Percentiles rank a stretch among this genome's conserved stretches.
Evolutionary conservation across 2,113 vertebrate genomes (phyloP).

Genomic region (Ahaetulla prasina): DNA sequence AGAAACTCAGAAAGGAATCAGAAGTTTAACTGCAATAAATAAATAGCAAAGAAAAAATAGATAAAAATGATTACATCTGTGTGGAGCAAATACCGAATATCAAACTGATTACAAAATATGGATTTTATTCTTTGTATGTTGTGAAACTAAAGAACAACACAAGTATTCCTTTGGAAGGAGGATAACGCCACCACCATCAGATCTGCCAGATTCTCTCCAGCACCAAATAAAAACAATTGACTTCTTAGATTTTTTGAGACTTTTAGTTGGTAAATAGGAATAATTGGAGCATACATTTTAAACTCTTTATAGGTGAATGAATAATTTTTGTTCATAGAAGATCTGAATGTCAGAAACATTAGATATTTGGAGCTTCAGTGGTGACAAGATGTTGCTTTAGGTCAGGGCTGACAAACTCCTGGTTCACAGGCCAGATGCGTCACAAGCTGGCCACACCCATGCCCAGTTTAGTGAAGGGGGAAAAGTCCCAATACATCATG

Average conservation of each 20-base stretch:
- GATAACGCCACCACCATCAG: neutral
- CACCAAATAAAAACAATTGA: neutral
- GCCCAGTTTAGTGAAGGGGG: no score
- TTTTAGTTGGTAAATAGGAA: neutral
- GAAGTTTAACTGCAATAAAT: neutral
- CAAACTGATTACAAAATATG: neutral
- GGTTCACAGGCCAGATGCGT: no score
- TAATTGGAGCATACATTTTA: neutral
- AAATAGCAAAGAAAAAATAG: neutral
- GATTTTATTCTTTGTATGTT: neutral
- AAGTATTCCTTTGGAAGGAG: neutral
- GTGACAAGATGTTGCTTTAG: neutral
- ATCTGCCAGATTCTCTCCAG: neutral
- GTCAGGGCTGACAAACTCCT: no score
- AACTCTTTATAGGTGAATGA: neutral
- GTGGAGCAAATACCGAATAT: neutral
- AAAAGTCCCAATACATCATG: no score
- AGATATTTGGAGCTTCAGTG: neutral
- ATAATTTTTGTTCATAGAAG: neutral
- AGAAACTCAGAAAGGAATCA: neutral
- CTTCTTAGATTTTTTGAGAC: neutral
- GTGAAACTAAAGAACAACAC: neutral
- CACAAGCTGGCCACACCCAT: no score
- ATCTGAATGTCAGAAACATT: neutral
- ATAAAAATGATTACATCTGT: neutral